Evolutionary conservation across 1,140 invertebrate genomes (phyloP), one percentile per base, ranked within the genome.

Genomic region (Zaprionus capensis): DNA sequence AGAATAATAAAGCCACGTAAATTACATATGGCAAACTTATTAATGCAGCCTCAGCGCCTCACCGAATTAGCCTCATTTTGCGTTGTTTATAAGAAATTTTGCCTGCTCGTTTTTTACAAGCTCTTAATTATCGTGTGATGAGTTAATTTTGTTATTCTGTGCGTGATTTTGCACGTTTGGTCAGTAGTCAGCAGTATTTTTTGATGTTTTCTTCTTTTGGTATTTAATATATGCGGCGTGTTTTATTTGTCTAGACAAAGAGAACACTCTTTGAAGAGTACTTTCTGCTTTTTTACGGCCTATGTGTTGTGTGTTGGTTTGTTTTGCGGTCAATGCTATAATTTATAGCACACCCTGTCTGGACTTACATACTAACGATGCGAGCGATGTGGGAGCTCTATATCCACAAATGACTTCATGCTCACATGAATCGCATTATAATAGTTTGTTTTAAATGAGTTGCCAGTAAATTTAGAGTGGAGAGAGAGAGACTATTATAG

Each of bases 91-190:
- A 49, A 53, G 34, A 38, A 11, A 31, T 59, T 34, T 73, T 22
- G 41, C 28, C 28, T n/a, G 17, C 11, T 66, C 56, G 17, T 57
- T 38, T 67, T 26, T 41, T 15, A 17, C 46, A 51, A 17, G 36
- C 57, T 24, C 53, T 51, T 78, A 78, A 78, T 79, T 79, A 79
- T 67, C 76, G 68, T 71, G 28, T 63, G 44, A 72, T 79, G 58
- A 76, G 76, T 80, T 72, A 58, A 79, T 78, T 71, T 57, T 67
- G 56, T 44, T 51, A 38, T 71, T 28, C 38, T 56, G 28, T 63
- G 66, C 59, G 59, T 75, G 72, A 64, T 79, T 69, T 79, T 58
- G 59, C 76, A 69, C 70, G 44, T 80, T 80, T 66, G 46, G 51
- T 49, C 17, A 15, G 15, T 31, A 49, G 20, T 63, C 44, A 26